These are phyloP conservation scores for Trachythela sp. DNA, from an alignment of 64 coral and sea anemone genomes.

Conservation along the genomic window DNA sequence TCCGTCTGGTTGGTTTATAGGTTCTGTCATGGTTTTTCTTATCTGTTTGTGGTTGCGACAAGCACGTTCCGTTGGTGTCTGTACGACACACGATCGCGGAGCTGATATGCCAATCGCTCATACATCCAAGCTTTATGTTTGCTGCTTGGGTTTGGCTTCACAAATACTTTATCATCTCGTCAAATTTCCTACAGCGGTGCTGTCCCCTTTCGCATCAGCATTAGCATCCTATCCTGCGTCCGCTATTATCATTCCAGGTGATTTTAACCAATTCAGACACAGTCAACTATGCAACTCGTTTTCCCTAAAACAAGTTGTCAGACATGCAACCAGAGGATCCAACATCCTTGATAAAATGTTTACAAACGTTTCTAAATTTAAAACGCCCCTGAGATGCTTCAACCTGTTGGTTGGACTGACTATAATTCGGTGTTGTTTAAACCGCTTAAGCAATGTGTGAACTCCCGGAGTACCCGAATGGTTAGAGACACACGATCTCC, in stretches of 20 bases:
- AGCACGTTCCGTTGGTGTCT: too few species aligned
- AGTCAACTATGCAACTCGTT: conserved; percentile 29
- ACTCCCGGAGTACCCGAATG: neutral
- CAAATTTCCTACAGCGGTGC: too few species aligned
- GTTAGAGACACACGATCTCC: neutral
- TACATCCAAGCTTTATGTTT: too few species aligned
- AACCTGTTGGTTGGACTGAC: neutral
- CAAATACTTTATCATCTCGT: too few species aligned
- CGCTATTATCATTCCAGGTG: conserved; percentile 33
- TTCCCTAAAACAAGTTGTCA: conserved; percentile 46
- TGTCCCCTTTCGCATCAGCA: too few species aligned
- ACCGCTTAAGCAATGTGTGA: neutral
- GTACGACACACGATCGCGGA: too few species aligned
- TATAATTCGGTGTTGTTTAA: neutral
- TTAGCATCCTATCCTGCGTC: conserved; percentile 10
- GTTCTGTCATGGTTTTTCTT: too few species aligned
- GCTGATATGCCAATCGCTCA: too few species aligned
- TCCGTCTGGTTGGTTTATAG: too few species aligned
- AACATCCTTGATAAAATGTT: neutral
- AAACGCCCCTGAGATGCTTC: neutral
- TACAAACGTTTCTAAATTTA: neutral
- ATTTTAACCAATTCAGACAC: conserved; percentile 47
- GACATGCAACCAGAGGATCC: conserved; percentile 28
- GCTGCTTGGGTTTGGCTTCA: too few species aligned
- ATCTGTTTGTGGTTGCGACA: too few species aligned